Percentiles rank a stretch among this genome's conserved stretches.
phyloP scores from a whole-genome alignment of 2,888 invertebrate genomes.

The Scrobipalpa atriplicella region DNA sequence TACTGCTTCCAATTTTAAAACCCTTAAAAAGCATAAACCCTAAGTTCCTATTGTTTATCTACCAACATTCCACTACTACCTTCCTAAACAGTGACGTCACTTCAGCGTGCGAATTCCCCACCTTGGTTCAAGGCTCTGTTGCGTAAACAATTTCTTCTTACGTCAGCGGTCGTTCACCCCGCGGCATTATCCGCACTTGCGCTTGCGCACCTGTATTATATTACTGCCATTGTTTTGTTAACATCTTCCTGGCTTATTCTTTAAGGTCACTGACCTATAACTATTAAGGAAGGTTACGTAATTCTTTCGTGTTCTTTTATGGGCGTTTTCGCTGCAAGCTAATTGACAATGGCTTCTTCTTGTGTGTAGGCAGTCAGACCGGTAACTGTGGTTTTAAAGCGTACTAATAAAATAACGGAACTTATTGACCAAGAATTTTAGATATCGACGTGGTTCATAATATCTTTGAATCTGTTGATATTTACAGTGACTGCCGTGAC shows the following conservation, averaged over 20 bases:
- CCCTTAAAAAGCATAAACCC: background rate
- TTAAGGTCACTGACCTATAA: conserved; percentile 15
- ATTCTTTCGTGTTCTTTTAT: background rate
- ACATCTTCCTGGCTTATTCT: conserved; percentile 22
- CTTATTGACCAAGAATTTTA: background rate
- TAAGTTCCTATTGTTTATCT: background rate
- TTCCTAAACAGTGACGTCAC: conserved; percentile 15
- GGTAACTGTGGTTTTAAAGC: background rate
- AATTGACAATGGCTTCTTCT: background rate
- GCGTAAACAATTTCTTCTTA: conserved; percentile 26
- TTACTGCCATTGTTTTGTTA: conserved; percentile 9
- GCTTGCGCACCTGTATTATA: conserved; percentile 18
- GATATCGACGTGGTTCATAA: background rate
- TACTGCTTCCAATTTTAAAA: background rate
- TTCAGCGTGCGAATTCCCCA: conserved; percentile 8
- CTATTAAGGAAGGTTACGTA: background rate
- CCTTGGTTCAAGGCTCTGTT: conserved; percentile 25
- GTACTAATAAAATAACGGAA: background rate
- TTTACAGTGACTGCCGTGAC: background rate
- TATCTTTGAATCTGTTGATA: background rate
- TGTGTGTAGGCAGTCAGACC: background rate
- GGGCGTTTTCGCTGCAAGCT: background rate
- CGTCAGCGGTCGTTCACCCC: conserved; percentile 22
- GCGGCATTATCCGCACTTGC: conserved; percentile 10
- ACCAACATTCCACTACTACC: background rate